Evolutionary conservation across 2,888 invertebrate genomes (phyloP).

Genomic region (Yponomeuta cagnagella): DNA sequence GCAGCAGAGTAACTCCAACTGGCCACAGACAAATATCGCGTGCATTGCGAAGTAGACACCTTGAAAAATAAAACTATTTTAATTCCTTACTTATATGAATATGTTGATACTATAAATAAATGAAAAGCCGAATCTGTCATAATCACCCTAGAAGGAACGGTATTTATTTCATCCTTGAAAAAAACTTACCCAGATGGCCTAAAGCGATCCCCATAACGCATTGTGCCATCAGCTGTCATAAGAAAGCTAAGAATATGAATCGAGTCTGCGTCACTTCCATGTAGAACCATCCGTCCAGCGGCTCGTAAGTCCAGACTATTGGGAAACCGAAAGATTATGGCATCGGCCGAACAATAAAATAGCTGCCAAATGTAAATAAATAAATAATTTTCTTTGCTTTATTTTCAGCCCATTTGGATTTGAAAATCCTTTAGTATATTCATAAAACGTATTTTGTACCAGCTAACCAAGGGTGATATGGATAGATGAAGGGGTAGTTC

Average conservation of each 20-base stretch:
- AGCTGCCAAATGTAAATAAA: too few species aligned
- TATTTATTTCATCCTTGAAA: background rate
- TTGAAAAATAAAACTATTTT: constrained; percentile 22
- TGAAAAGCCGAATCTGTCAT: too few species aligned
- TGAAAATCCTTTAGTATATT: too few species aligned
- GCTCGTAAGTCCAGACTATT: constrained; percentile 48
- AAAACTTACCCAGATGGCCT: constrained; percentile 53
- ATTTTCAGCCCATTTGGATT: too few species aligned
- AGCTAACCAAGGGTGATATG: too few species aligned
- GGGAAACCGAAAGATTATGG: background rate
- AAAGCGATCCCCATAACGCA: constrained; percentile 51
- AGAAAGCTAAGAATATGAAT: constrained; percentile 36
- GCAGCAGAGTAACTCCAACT: constrained; percentile 60
- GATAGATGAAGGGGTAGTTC: too few species aligned
- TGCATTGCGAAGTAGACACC: constrained; percentile 61
- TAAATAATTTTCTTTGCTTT: too few species aligned
- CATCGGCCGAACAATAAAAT: too few species aligned
- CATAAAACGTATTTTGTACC: too few species aligned
- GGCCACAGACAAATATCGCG: constrained; percentile 60
- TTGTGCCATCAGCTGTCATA: constrained; percentile 47
- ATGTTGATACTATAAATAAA: too few species aligned
- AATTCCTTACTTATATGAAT: too few species aligned
- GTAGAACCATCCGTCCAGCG: constrained; percentile 51
- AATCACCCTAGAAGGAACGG: background rate
- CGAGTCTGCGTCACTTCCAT: constrained; percentile 38